Evolutionary conservation across 2,888 invertebrate genomes (phyloP).

Genomic region (Ctena decussata): DNA sequence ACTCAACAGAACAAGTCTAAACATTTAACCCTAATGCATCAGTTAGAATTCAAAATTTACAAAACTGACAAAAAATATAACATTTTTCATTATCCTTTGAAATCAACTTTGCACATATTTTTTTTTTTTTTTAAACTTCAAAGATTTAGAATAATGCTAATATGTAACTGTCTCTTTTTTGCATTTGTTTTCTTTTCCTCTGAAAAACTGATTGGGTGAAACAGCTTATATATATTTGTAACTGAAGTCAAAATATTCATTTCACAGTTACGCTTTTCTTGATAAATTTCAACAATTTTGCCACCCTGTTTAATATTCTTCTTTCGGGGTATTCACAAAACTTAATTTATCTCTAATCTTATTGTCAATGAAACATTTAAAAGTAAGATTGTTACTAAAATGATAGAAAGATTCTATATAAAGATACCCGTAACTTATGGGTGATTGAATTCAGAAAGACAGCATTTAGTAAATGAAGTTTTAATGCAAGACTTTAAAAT

Average conservation of each 20-base stretch:
- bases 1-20: neutral
- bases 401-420: neutral
- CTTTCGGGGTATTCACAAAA: neutral
- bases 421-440: neutral
- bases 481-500: neutral
- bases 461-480: conserved; percentile 1
- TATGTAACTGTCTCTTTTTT: too few species aligned
- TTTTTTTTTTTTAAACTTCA: too few species aligned
- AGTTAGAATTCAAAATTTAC: too few species aligned
- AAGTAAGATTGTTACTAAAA: neutral
- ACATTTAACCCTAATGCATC: too few species aligned
- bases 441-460: neutral
- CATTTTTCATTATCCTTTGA: too few species aligned
- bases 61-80: too few species aligned
- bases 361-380: neutral
- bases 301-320: neutral
- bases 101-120: too few species aligned
- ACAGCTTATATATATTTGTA: too few species aligned
- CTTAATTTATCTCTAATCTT: neutral
- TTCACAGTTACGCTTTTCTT: neutral
- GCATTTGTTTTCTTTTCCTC: too few species aligned
- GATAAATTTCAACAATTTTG: neutral
- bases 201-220: too few species aligned
- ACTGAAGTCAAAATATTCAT: too few species aligned
- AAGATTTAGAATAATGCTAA: too few species aligned